Base-by-base conservation (phyloP, 2,113 vertebrate species). In the Hippocampus zosterae region DNA sequence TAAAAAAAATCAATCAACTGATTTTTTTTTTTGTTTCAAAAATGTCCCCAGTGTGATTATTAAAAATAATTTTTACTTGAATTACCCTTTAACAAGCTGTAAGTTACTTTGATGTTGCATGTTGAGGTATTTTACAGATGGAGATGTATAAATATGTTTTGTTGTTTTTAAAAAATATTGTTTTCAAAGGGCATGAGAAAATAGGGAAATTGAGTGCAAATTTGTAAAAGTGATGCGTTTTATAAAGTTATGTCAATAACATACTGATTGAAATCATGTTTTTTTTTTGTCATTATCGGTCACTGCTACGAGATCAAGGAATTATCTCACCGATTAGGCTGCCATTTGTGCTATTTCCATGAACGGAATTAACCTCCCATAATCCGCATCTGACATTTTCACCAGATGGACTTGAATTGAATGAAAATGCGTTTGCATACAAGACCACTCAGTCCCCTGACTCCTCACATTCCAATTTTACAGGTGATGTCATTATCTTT, bases 341-440 rank as follows among this genome's bases (percentile, higher is more conserved):
- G 41, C 41, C 63, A 65, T 65, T 65, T 46, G 63, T 65, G 63
- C 63, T 65, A 46, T 65, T 64, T 42, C 27, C 63, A 65, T 46
- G 41, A 16, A 46, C 13, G 63, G 63, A 65, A 65, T 65, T 65
- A 65, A 65, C 63, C 63, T 65, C 41, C n/a, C 41, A 9, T 65
- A 65, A 65, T 65, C 63, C 23, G 0, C 41, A 25, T 65, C n/a
- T 65, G 63, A 44, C 63, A 65, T 44, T 65, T 65, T 65, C 63
- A 65, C 63, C 63, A 65, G 63, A n/a, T 65, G 63, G 63, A 65
- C 41, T 65, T 44, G 23, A 65, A 46, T 65, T 15, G 63, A n/a
- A 65, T 46, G 41, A 46, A 44, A 46, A 44, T 65, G 5, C n/a
- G 18, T 65, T 65, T 44, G 63, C 42, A 18, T 46, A 44, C n/a